These are phyloP conservation scores for Pseudomyrmex cubaensis DNA, from an alignment of 1,140 invertebrate species.

Conservation along the genomic window DNA sequence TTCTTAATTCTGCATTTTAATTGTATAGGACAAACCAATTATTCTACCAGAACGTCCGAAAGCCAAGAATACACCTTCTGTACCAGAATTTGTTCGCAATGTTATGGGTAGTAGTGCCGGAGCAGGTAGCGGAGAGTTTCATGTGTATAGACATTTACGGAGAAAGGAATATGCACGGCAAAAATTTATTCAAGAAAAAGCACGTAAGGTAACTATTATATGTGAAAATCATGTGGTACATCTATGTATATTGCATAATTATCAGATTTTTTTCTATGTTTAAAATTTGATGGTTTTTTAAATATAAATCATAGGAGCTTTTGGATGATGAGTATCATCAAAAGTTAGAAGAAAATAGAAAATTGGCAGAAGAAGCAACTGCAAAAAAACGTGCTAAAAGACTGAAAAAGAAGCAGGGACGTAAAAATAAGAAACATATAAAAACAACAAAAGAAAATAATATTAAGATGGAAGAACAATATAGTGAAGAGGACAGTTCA, in stretches of 20 bases:
- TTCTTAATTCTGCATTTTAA: background rate
- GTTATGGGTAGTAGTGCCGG: slow-evolving; percentile 99
- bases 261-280: slow-evolving; percentile 7
- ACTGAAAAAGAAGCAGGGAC: slow-evolving; percentile 90
- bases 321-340: slow-evolving; percentile 92
- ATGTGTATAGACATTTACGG: slow-evolving; percentile 97
- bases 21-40: slow-evolving; percentile 92
- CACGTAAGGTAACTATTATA: slow-evolving; percentile 88
- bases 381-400: slow-evolving; percentile 95
- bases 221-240: background rate
- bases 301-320: slow-evolving; percentile 87
- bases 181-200: slow-evolving; percentile 95
- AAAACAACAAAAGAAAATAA: slow-evolving; percentile 74
- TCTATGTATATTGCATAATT: background rate
- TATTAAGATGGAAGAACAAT: slow-evolving; percentile 65
- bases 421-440: slow-evolving; percentile 86
- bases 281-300: background rate
- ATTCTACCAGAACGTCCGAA: slow-evolving; percentile 94
- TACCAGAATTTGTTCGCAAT: slow-evolving; percentile 98
- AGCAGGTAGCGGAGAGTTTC: slow-evolving; percentile 99
- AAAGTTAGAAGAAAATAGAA: slow-evolving; percentile 93
- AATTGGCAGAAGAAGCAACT: slow-evolving; percentile 91
- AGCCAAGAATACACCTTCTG: slow-evolving; percentile 90
- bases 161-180: slow-evolving; percentile 98
- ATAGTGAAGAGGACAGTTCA: slow-evolving; percentile 49